Evolutionary conservation across 30 jellyfish, hydroid and myxozoan species (phyloP).

Genomic region (Aurelia sp.): DNA sequence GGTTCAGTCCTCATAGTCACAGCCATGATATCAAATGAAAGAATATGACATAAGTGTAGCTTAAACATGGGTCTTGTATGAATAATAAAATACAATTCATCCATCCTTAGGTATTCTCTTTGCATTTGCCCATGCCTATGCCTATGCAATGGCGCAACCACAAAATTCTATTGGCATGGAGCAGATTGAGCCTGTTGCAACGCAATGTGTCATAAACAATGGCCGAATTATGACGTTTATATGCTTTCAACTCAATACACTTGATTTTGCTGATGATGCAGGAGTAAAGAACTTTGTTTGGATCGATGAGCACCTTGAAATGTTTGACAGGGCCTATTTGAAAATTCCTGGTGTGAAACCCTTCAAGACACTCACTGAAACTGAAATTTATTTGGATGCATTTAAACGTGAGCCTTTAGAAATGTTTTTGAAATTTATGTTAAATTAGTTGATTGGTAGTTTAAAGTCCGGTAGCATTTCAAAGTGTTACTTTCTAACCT

Average conservation of each 20-base stretch:
- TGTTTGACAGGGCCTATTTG: constrained; percentile 62
- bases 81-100: background rate
- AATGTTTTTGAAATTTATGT: constrained; percentile 31
- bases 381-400: constrained; percentile 42
- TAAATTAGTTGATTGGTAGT: constrained; percentile 4
- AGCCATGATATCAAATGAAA: too few relatives aligned
- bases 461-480: too few relatives aligned
- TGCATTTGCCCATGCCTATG: constrained; percentile 66
- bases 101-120: constrained; percentile 33
- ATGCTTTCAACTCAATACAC: constrained; percentile 85
- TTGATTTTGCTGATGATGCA: constrained; percentile 55
- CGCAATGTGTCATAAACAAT: constrained; percentile 71
- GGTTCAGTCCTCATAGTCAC: too few relatives aligned
- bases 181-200: constrained; percentile 61
- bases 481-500: too few relatives aligned
- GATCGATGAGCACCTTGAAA: constrained; percentile 59
- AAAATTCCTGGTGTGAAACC: constrained; percentile 53
- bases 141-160: constrained; percentile 52
- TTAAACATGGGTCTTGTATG: background rate
- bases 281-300: constrained; percentile 81
- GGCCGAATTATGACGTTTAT: constrained; percentile 62
- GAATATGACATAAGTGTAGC: too few relatives aligned
- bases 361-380: constrained; percentile 42
- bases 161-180: constrained; percentile 50
- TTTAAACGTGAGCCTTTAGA: constrained; percentile 33